These are phyloP conservation scores for Anser brachyrhynchus DNA, from an alignment of 2,113 vertebrate genomes.

Conservation along the genomic window DNA sequence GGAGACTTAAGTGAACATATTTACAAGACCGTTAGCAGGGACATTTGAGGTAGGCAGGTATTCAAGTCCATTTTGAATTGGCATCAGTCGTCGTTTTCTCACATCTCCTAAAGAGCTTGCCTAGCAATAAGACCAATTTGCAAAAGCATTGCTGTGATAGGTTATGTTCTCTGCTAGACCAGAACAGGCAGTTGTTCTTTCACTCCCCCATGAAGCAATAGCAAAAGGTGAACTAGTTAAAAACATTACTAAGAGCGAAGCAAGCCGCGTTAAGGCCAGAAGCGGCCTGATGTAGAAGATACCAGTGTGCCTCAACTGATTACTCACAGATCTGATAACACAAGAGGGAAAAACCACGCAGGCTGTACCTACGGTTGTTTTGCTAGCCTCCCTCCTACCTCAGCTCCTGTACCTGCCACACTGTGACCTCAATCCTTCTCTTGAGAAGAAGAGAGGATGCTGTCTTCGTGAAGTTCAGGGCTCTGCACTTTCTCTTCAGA, in stretches of 20 bases:
- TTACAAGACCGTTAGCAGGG: not conserved
- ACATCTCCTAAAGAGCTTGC: not conserved
- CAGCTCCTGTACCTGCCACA: not conserved
- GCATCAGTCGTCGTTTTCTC: not conserved
- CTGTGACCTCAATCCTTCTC: not conserved
- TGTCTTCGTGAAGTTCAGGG: not conserved
- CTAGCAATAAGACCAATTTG: not conserved
- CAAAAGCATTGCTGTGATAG: rapidly evolving
- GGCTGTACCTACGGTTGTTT: rapidly evolving
- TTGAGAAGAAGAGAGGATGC: not conserved
- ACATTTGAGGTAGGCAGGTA: not conserved
- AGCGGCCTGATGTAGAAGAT: not conserved
- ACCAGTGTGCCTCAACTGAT: not conserved
- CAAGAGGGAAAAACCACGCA: rapidly evolving
- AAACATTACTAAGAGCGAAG: not conserved
- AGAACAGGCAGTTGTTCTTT: not conserved
- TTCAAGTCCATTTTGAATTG: rapidly evolving
- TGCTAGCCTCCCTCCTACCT: not conserved
- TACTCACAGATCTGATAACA: not conserved
- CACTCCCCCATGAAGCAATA: not conserved
- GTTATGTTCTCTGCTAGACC: not conserved
- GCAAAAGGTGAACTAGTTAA: not conserved
- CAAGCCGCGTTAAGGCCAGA: not conserved
- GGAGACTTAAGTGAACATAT: not conserved
- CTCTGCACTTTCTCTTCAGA: not conserved